Conservation (phyloP, 1,140 invertebrate species). For the Rhyzopertha dominica region DNA sequence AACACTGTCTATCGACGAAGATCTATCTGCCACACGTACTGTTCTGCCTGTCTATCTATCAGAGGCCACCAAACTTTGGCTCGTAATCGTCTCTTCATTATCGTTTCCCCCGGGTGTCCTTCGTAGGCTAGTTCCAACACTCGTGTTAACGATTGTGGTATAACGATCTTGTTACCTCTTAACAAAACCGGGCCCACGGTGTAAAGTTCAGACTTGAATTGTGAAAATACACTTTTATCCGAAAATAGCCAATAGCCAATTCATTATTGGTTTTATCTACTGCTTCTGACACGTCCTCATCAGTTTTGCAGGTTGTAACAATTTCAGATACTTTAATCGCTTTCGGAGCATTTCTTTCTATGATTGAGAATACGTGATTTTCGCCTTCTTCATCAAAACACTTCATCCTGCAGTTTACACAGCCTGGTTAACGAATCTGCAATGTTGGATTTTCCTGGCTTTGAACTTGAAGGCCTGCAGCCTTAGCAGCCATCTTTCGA, state of each 20-base stretch:
- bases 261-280: constrained; percentile 10
- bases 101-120: constrained; percentile 34
- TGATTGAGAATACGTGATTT: constrained; percentile 10
- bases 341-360: constrained; percentile 16
- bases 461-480: constrained; percentile 27
- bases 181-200: constrained; percentile 17
- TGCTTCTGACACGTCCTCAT: constrained; percentile 7
- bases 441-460: constrained; percentile 41
- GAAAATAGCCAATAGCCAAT: constrained; percentile 2
- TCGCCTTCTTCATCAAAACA: constrained; percentile 16
- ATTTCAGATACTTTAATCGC: constrained; percentile 14
- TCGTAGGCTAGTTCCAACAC: constrained; percentile 34
- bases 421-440: constrained; percentile 42
- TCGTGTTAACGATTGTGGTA: constrained; percentile 25
- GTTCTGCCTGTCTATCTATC: constrained; percentile 38
- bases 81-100: constrained; percentile 36
- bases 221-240: constrained; percentile 21
- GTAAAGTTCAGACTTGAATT: constrained; percentile 20
- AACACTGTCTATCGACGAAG: too few species aligned
- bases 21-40: too few species aligned
- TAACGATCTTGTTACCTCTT: constrained; percentile 28
- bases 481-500: constrained; percentile 38
- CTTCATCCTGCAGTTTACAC: constrained; percentile 9
- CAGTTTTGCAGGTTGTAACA: constrained; percentile 2
- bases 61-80: constrained; percentile 44